Base-by-base conservation (phyloP, 2,113 vertebrate genomes). In the Tychaedon coryphoeus region DNA sequence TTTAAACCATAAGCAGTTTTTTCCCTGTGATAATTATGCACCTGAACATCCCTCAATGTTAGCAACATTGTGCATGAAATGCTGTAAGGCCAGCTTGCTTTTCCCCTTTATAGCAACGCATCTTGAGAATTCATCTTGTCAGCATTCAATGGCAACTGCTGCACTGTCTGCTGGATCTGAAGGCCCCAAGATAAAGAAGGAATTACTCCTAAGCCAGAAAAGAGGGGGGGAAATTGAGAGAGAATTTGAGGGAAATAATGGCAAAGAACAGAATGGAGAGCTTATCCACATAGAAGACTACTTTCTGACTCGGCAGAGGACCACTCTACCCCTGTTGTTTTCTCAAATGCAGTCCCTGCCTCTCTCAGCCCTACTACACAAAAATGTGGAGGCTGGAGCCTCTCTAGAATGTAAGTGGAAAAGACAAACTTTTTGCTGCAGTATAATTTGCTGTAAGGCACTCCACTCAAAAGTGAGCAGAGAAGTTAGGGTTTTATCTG, bases 251-350 rank as follows among this genome's bases (percentile, higher is more conserved):
- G 29, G 24, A 73, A 85, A 65, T 53, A 75, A 88, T 56, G 36
- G 48, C 23, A 47, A 75, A 88, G 47, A n/a, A 71, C 0, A 2
- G 29, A 71, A 33, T 0, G 0, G 43, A 82, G 28, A 61, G 9
- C 12, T 86, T 78, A 40, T n/a, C 31, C 34, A 65, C 61, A 74
- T 20, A 38, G 36, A 81, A 87, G 62, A 81, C 12, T 19, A 65
- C 51, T 22, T 43, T 74, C 31, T 62, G 40, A 54, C 54, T 87
- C 3, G 1, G 20, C 25, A 60, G 33, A 76, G 40, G 5, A 75
- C 22, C 1, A 2, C 31, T 57, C 12, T 42, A 9, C 45, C 36
- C 29, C 40, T 72, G 15, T 6, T n/a, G 22, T 43, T 80, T 33
- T 72, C 4, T 40, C n/a, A 65, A 77, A 69, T 3, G 5, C n/a